Base-by-base conservation (phyloP, 35 echinoderm and acorn worm species). In the Patiria miniata region DNA sequence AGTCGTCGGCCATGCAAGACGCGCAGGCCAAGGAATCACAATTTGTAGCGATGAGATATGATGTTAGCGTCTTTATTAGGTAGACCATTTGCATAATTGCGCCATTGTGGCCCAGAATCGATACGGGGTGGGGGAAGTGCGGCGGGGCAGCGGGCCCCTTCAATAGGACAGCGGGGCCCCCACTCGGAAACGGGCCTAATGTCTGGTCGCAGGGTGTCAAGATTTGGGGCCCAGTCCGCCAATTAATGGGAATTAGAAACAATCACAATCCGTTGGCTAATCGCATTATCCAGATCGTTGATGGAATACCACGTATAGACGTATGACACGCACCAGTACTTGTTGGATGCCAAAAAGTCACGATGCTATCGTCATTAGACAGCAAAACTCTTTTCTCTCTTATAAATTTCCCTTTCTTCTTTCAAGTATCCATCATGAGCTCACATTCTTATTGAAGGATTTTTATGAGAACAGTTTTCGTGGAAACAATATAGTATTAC, bases 11-110 rank as follows among this genome's bases (percentile, higher is more conserved):
- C 2, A 30, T 36, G 26, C 3, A 32, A 32, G 10, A 73, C 10
- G 2, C 65, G 26, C 34, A 73, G 29, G 26, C 30, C 65, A 22
- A 73, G 65, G 65, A 73, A 73, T 73, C 65, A 36, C 65, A 73
- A 73, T 73, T 73, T 73, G 65, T 73, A 32, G 65, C 65, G 65
- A 36, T 73, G 65, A 73, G 65, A 73, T 73, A 73, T 73, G 65
- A 73, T 73, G 65, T 73, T 73, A 73, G 65, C 65, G 65, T 73
- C 65, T 73, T 73, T 73, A 73, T 73, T 73, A 73, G 65, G 10
- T 28, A 30, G 14, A 73, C 34, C 65, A 73, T 73, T 30, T 73
- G 65, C 65, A 73, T 73, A 73, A 73, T 73, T 73, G 65, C 65
- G 65, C 65, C 65, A 73, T 73, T 73, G 65, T 73, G 65, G 65